phyloP scores from a whole-genome alignment of 2,888 invertebrate genomes.

The Drosophila atripex region DNA sequence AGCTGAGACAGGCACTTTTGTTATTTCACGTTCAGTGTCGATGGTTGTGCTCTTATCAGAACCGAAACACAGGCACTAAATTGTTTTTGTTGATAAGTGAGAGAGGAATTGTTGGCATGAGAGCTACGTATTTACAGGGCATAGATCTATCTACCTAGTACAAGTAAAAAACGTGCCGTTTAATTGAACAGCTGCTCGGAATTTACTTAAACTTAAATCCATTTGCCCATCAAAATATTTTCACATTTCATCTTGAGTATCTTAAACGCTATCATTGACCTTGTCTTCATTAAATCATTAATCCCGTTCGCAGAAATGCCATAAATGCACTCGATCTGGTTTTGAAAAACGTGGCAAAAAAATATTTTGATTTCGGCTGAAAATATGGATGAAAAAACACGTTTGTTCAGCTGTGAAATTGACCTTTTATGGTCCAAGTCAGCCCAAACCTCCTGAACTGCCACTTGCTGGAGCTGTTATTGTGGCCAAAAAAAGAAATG shows the following conservation, averaged over 20 bases:
- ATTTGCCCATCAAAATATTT: conserved; percentile 42
- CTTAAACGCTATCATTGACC: conserved; percentile 61
- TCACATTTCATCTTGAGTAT: conserved; percentile 44
- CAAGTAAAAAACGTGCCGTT: conserved; percentile 19
- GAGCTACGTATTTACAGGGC: conserved; percentile 24
- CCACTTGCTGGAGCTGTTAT: conserved; percentile 10
- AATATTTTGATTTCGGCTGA: conserved; percentile 1
- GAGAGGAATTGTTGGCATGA: conserved; percentile 16
- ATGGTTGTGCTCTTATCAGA: conserved; percentile 33
- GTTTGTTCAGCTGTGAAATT: conserved; percentile 75
- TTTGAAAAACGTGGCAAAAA: conserved; percentile 45
- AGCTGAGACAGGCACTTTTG: conserved; percentile 29
- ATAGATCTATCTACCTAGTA: not conserved
- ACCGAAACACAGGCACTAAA: conserved; percentile 16
- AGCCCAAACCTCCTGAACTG: conserved; percentile 21
- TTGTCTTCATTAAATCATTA: conserved; percentile 52
- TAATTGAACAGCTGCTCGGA: conserved; percentile 35
- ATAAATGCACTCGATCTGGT: conserved; percentile 50
- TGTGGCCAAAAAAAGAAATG: conserved; percentile 39
- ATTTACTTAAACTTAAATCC: conserved; percentile 11
- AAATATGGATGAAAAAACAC: conserved; percentile 45
- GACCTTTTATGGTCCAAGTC: conserved; percentile 64
- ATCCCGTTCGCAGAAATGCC: conserved; percentile 63
- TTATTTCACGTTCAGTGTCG: conserved; percentile 31
- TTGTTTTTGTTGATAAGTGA: conserved; percentile 46